A percentile compares a stretch with the other conserved stretches of the same genome.
These are phyloP conservation scores for Polymixis lichenea DNA, from an alignment of 2,888 invertebrate genomes.

Conservation along the genomic window DNA sequence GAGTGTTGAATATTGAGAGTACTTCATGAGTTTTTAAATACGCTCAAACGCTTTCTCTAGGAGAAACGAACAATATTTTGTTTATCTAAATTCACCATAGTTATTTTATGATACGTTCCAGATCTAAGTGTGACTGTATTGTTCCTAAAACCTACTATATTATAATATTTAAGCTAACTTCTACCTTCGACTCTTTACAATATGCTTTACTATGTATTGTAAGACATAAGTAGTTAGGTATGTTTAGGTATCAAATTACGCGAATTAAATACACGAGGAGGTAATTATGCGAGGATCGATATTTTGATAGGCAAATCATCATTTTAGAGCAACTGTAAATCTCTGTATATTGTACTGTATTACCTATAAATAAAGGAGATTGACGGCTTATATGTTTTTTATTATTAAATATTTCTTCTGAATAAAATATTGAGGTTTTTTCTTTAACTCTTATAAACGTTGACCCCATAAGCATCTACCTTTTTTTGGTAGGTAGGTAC, in stretches of 20 bases:
- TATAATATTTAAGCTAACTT: not conserved
- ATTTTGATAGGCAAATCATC: conserved; percentile 38
- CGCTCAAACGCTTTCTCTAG: not conserved
- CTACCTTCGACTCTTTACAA: conserved; percentile 39
- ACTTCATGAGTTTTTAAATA: not conserved
- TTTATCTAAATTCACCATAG: not conserved
- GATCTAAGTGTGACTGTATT: conserved; percentile 12
- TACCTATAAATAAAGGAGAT: conserved; percentile 59
- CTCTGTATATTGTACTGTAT: conserved; percentile 52
- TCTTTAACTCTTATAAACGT: no score
- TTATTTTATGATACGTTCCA: conserved; percentile 8
- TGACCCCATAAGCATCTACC: no score
- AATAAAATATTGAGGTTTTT: no score
- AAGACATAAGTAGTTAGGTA: conserved; percentile 61
- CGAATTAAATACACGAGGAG: conserved; percentile 74
- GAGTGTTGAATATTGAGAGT: no score
- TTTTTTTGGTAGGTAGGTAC: no score
- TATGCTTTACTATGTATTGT: conserved; percentile 45
- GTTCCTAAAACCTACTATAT: conserved; percentile 18
- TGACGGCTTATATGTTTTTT: conserved; percentile 27
- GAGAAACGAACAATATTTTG: not conserved
- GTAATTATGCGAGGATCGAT: conserved; percentile 50
- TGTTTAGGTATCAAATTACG: conserved; percentile 54
- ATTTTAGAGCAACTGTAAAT: conserved; percentile 35
- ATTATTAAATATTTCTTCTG: not conserved